These are phyloP conservation scores for human (Homo sapiens) DNA, from an alignment of 2,113 vertebrate genomes.

Conservation along the genomic window DNA sequence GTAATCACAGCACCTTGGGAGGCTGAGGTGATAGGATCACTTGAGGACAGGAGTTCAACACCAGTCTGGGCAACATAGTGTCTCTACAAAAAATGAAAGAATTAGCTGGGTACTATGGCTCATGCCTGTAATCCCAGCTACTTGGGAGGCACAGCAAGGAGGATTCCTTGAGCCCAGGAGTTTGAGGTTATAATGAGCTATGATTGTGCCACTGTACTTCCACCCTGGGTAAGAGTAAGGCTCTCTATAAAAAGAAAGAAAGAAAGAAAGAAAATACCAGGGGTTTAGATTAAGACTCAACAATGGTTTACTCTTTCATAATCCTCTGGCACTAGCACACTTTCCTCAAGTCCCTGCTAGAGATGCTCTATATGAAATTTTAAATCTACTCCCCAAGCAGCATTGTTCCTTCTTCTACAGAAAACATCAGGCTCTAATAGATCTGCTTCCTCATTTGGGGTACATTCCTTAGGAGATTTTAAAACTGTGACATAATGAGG, in stretches of 20 bases:
- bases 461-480: not conserved
- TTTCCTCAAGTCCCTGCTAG: not conserved
- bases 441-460: not conserved
- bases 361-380: not conserved
- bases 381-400: not conserved
- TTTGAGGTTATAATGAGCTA: not conserved
- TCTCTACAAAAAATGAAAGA: not conserved
- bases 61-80: not conserved
- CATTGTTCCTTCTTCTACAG: not conserved
- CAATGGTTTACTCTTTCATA: not conserved
- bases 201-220: not conserved
- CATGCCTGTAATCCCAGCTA: not conserved
- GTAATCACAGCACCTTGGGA: not conserved
- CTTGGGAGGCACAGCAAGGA: not conserved
- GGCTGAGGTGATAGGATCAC: not conserved
- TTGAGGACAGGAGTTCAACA: not conserved
- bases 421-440: not conserved
- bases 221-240: too few species aligned
- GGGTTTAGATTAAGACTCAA: not conserved
- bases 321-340: not conserved
- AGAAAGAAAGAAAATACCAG: not conserved
- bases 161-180: not conserved
- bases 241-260: too few species aligned
- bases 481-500: not conserved
- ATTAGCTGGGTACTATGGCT: not conserved